Evolutionary conservation across 2,888 invertebrate species (phyloP).

Genomic region (Orthosia gothica): DNA sequence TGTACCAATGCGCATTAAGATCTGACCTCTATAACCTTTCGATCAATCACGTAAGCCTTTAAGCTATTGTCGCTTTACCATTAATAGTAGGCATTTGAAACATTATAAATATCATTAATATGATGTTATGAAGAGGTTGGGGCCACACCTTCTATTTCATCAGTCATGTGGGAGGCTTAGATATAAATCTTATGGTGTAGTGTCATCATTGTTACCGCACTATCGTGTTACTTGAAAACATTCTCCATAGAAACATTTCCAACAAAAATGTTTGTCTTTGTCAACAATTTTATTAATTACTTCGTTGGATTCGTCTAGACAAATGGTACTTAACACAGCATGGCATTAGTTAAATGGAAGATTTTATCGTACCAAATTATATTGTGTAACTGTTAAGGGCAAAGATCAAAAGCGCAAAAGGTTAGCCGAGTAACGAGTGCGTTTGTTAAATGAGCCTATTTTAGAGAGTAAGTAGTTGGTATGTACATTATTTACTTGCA

Average conservation of each 20-base stretch:
- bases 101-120: slow-evolving; percentile 53
- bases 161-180: slow-evolving; percentile 50
- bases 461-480: slow-evolving; percentile 8
- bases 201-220: slow-evolving; percentile 49
- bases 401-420: slow-evolving; percentile 52
- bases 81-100: slow-evolving; percentile 52
- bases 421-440: slow-evolving; percentile 48
- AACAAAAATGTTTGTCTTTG: slow-evolving; percentile 4
- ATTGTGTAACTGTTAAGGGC: slow-evolving; percentile 39
- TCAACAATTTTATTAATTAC: slow-evolving; percentile 19
- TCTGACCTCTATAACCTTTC: slow-evolving; percentile 36
- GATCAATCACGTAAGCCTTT: slow-evolving; percentile 40
- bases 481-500: slow-evolving; percentile 32
- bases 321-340: slow-evolving; percentile 15
- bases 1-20: neutral
- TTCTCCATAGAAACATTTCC: slow-evolving; percentile 44
- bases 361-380: slow-evolving; percentile 37
- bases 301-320: neutral
- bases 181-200: slow-evolving; percentile 49
- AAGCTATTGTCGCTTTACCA: slow-evolving; percentile 46
- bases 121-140: slow-evolving; percentile 41
- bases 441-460: slow-evolving; percentile 39
- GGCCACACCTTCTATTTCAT: slow-evolving; percentile 61
- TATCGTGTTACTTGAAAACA: slow-evolving; percentile 53
- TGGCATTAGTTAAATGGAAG: slow-evolving; percentile 9